Percentiles rank a stretch among this genome's conserved stretches.
These are phyloP conservation scores for Paratilapia polleni DNA, from an alignment of 2,113 vertebrate species.

Conservation along the genomic window DNA sequence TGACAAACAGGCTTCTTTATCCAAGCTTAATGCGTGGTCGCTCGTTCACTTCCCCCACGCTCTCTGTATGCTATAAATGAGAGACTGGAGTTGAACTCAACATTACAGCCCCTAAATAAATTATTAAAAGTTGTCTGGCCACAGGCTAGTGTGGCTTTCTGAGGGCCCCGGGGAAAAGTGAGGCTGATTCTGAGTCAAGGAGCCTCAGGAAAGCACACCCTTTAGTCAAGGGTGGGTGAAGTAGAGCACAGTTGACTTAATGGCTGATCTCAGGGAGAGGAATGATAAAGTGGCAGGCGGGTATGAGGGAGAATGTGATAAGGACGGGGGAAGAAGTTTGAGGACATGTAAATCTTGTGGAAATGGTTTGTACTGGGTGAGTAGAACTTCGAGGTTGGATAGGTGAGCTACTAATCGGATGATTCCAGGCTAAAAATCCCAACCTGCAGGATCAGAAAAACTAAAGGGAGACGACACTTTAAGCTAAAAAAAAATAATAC, in stretches of 20 bases:
- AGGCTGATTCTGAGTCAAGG: constrained; percentile 38
- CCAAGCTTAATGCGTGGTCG: constrained; percentile 33
- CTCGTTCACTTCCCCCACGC: constrained; percentile 12
- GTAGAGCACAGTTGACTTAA: constrained; percentile 45
- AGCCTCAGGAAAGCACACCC: constrained; percentile 37
- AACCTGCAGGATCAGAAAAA: background rate
- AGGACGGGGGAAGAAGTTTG: background rate
- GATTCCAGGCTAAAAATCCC: background rate
- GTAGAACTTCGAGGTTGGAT: background rate
- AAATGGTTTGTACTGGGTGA: background rate
- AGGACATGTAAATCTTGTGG: background rate
- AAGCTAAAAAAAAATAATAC: background rate
- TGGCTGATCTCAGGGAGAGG: constrained; percentile 41
- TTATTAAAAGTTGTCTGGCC: constrained; percentile 73
- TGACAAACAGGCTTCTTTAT: constrained; percentile 55
- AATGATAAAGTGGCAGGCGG: constrained; percentile 31
- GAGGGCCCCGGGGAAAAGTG: constrained; percentile 2
- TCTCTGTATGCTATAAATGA: constrained; percentile 21
- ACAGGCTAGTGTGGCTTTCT: constrained; percentile 30
- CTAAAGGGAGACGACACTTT: background rate
- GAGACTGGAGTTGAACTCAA: constrained; percentile 37
- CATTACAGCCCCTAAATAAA: constrained; percentile 71
- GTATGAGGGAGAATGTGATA: background rate
- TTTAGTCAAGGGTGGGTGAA: constrained; percentile 54
- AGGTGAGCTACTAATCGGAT: background rate